A percentile compares a stretch with the other conserved stretches of the same genome.
Conservation (phyloP, 2,113 vertebrate species). For the Semicossyphus pulcher region DNA sequence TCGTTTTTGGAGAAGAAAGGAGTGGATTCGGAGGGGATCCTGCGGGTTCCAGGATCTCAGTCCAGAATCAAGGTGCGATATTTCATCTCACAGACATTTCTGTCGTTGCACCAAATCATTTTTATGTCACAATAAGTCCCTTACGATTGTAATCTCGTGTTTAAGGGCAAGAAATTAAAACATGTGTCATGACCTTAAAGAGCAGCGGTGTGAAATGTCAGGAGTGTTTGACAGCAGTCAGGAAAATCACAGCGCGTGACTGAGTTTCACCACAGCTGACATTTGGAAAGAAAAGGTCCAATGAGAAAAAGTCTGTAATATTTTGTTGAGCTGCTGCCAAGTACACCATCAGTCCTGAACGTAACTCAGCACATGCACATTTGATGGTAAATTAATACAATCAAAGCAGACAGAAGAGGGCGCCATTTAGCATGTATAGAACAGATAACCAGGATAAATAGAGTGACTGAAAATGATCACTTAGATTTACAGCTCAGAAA, state of each 20-base stretch:
- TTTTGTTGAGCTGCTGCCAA: background rate
- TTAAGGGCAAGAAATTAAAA: background rate
- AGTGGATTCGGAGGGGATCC: constrained; percentile 90
- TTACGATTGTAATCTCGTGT: background rate
- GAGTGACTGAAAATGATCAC: too few relatives aligned
- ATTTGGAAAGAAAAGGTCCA: constrained; percentile 46
- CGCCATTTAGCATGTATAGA: constrained; percentile 12
- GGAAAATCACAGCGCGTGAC: constrained; percentile 9
- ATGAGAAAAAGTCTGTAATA: constrained; percentile 20
- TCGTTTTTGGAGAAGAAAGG: constrained; percentile 91
- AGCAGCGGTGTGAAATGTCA: constrained; percentile 41
- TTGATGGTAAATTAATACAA: background rate
- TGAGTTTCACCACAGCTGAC: constrained; percentile 48
- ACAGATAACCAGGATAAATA: too few relatives aligned
- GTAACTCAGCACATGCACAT: constrained; percentile 1
- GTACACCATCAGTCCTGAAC: background rate
- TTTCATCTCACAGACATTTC: background rate
- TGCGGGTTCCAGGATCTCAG: constrained; percentile 92
- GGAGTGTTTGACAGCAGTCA: background rate
- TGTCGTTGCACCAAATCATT: background rate
- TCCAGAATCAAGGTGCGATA: constrained; percentile 89
- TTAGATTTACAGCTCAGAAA: too few relatives aligned
- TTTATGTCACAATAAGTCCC: too few relatives aligned
- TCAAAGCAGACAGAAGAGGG: background rate
- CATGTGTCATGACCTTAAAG: background rate